A percentile compares a stretch with the other conserved stretches of the same genome.
Evolutionary conservation across 1,140 invertebrate species (phyloP).

Genomic region (Heliconius melpomene): DNA sequence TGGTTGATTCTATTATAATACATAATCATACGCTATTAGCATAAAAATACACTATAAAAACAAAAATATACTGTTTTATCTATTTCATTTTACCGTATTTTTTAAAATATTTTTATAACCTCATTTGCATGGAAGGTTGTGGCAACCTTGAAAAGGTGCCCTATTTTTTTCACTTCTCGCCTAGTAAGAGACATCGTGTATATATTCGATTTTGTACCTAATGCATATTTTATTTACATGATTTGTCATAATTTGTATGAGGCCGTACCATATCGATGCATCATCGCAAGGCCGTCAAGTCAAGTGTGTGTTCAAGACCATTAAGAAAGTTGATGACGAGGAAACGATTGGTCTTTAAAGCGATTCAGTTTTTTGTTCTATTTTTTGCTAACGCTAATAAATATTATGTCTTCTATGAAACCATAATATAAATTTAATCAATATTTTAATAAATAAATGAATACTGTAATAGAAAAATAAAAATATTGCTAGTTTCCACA

Average conservation of each 20-base stretch:
- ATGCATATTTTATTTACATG: background rate
- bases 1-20: too few relatives aligned
- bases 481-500: background rate
- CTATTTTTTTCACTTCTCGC: too few relatives aligned
- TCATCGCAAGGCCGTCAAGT: conserved; percentile 22
- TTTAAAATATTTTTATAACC: too few relatives aligned
- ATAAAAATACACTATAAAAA: too few relatives aligned
- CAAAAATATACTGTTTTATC: too few relatives aligned
- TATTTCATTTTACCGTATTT: too few relatives aligned
- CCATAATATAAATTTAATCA: too few relatives aligned
- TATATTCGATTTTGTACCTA: background rate
- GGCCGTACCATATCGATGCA: background rate
- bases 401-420: background rate
- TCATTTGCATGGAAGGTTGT: too few relatives aligned
- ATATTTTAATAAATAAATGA: too few relatives aligned
- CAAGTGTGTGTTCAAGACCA: conserved; percentile 7
- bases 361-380: background rate
- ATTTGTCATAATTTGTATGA: background rate
- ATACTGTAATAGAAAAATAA: background rate
- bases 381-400: background rate
- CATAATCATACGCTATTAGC: too few relatives aligned
- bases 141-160: too few relatives aligned
- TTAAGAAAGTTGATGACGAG: conserved; percentile 23
- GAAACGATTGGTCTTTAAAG: conserved; percentile 12
- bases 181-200: background rate